A percentile compares a stretch with the other conserved stretches of the same genome.
phyloP scores from a whole-genome alignment of 2,888 invertebrate species.

The Lycocerus yunnanus region DNA sequence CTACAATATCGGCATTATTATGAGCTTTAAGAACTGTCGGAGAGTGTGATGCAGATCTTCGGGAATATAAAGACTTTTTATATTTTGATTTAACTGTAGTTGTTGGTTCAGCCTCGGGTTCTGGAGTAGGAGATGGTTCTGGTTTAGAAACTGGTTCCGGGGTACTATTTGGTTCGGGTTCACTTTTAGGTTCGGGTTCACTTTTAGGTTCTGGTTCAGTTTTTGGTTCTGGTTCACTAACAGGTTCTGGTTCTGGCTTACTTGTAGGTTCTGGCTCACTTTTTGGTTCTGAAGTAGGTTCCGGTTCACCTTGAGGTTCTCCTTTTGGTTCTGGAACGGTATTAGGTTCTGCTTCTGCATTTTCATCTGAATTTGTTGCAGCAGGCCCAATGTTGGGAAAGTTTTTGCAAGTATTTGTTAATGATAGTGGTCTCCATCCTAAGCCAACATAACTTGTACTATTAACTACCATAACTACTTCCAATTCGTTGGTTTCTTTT shows the following conservation, averaged over 20 bases:
- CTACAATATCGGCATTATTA: slow-evolving; percentile 67
- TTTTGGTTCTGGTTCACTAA: slow-evolving; percentile 52
- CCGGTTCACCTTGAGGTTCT: slow-evolving; percentile 51
- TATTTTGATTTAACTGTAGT: slow-evolving; percentile 43
- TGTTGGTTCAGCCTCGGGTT: slow-evolving; percentile 39
- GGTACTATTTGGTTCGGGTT: slow-evolving; percentile 47
- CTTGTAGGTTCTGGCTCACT: slow-evolving; percentile 45
- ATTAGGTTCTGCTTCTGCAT: slow-evolving; percentile 52
- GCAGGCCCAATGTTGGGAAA: slow-evolving; percentile 69
- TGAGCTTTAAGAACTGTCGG: slow-evolving; percentile 34
- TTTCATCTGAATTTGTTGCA: slow-evolving; percentile 27
- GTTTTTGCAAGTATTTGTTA: slow-evolving; percentile 78
- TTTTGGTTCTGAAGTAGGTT: slow-evolving; percentile 52
- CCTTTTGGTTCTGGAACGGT: slow-evolving; percentile 53
- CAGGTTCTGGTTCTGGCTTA: slow-evolving; percentile 48
- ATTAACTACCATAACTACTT: slow-evolving; percentile 85
- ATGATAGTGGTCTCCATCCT: slow-evolving; percentile 86
- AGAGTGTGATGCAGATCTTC: slow-evolving; percentile 47
- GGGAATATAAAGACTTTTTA: slow-evolving; percentile 49
- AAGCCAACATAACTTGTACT: slow-evolving; percentile 85
- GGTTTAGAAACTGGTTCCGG: slow-evolving; percentile 48
- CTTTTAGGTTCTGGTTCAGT: slow-evolving; percentile 49
- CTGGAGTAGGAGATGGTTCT: slow-evolving; percentile 32
- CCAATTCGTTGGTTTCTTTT: slow-evolving; percentile 82
- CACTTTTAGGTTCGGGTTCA: slow-evolving; percentile 45